phyloP scores from a whole-genome alignment of 2,797 vertebrate genomes.

The Lagorchestes hirsutus region DNA sequence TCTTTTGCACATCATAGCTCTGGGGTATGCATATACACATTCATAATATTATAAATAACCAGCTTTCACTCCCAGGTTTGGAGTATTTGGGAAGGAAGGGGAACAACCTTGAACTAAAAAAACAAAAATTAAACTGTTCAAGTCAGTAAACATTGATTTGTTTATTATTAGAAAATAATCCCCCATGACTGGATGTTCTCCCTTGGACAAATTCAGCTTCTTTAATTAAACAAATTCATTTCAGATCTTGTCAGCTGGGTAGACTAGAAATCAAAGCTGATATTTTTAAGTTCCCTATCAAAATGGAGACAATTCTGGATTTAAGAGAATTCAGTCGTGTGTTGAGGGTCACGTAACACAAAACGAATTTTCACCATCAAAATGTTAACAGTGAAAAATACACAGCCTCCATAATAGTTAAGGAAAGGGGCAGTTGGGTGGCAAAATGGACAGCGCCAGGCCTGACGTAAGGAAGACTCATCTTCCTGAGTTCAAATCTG shows the following conservation, averaged over 20 bases:
- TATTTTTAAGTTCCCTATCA: conserved; percentile 7
- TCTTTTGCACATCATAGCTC: conserved; percentile 64
- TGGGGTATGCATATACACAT: conserved; percentile 26
- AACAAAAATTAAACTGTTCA: background rate
- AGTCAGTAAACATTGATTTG: conserved; percentile 19
- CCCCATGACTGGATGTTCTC: background rate
- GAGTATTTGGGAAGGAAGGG: conserved; percentile 47
- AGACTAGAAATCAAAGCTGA: conserved; percentile 42
- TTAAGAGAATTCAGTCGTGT: background rate
- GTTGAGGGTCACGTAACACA: conserved; percentile 33
- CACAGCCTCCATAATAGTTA: background rate
- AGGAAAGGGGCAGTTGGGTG: background rate
- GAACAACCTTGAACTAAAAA: conserved; percentile 57
- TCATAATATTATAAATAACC: conserved; percentile 60
- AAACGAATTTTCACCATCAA: conserved; percentile 23
- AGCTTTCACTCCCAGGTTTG: conserved; percentile 50
- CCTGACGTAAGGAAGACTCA: too few species aligned
- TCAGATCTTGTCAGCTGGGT: background rate
- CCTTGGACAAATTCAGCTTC: conserved; percentile 38
- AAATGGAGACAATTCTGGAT: conserved; percentile 30
- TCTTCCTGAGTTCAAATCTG: too few species aligned
- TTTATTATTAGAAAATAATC: background rate
- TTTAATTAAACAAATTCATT: conserved; percentile 46
- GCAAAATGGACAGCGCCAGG: background rate
- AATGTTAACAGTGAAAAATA: background rate